Evolutionary conservation across 2,797 vertebrate genomes (phyloP).

Genomic region (Sebastes paucispinis): DNA sequence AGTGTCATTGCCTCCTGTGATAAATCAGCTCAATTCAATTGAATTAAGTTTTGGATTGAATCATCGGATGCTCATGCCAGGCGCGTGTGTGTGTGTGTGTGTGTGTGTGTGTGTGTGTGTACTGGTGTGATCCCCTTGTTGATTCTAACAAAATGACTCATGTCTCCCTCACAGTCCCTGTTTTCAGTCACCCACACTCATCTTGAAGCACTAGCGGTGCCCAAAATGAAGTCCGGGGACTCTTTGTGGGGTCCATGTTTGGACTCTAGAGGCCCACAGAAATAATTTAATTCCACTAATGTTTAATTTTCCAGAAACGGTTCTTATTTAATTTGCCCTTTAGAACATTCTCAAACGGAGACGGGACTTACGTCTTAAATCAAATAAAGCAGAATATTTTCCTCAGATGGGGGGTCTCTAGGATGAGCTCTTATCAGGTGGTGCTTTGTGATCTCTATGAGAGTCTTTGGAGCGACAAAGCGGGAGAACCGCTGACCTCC

Average conservation of each 20-base stretch:
- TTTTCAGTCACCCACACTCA: constrained; percentile 47
- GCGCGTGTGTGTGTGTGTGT: not conserved
- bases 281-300: not conserved
- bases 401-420: not conserved
- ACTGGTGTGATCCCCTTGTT: constrained; percentile 38
- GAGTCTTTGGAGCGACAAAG: constrained; percentile 13
- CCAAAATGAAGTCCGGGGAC: not conserved
- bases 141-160: constrained; percentile 62
- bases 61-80: constrained; percentile 50
- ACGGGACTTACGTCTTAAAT: not conserved
- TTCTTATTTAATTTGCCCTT: not conserved
- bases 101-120: not conserved
- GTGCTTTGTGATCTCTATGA: not conserved
- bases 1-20: constrained; percentile 18
- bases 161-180: constrained; percentile 34
- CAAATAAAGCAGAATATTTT: not conserved
- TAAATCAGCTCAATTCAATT: constrained; percentile 35
- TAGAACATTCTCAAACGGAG: not conserved
- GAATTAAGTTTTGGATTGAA: constrained; percentile 53
- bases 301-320: not conserved
- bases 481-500: constrained; percentile 25
- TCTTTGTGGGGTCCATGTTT: not conserved
- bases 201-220: constrained; percentile 14
- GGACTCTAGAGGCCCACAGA: not conserved
- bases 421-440: not conserved